Percentiles rank a stretch among this genome's conserved stretches.
phyloP scores from a whole-genome alignment of 2,113 vertebrate species.

The Bubo scandiacus region DNA sequence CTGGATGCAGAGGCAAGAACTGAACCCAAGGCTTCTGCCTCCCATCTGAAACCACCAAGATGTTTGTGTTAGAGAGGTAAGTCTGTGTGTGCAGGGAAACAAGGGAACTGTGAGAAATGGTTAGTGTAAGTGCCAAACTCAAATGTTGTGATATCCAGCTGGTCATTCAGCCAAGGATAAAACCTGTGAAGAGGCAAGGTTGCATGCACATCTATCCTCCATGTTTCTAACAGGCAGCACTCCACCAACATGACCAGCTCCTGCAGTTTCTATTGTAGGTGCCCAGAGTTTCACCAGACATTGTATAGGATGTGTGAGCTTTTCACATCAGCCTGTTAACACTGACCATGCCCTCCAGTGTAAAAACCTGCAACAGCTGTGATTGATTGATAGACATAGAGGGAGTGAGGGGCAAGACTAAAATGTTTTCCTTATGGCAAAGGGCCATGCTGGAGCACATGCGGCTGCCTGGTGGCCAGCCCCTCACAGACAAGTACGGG shows the following conservation, averaged over 20 bases:
- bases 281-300: background rate
- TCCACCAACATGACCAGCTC: background rate
- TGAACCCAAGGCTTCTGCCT: background rate
- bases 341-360: background rate
- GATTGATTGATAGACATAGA: background rate
- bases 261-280: background rate
- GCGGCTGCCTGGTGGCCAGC: background rate
- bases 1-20: background rate
- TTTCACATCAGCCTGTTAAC: background rate
- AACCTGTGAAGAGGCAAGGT: background rate
- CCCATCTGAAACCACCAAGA: background rate
- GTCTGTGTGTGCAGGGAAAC: background rate
- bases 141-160: background rate
- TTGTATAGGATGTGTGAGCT: rapidly evolving
- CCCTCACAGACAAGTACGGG: background rate
- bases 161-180: background rate
- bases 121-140: background rate
- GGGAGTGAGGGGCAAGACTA: background rate
- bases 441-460: background rate
- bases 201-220: background rate
- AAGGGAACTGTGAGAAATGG: background rate
- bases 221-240: background rate
- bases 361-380: background rate
- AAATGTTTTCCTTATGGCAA: background rate
- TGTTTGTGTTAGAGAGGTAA: background rate